These are phyloP conservation scores for Ophioninae sp. DNA, from an alignment of 2,888 invertebrate genomes.

Conservation along the genomic window DNA sequence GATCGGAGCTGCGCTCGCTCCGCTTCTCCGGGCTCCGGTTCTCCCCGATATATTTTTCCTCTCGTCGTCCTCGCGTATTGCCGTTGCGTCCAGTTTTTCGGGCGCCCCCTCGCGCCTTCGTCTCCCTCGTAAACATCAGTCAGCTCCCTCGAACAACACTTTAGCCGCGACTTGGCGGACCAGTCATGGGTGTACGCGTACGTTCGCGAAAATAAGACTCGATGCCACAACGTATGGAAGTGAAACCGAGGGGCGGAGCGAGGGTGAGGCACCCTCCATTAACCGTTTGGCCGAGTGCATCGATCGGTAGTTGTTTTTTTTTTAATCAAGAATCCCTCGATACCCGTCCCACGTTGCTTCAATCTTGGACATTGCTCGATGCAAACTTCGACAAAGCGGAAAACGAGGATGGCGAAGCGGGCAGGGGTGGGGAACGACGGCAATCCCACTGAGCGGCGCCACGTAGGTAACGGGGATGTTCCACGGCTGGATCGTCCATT, in stretches of 20 bases:
- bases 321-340: constrained; percentile 43
- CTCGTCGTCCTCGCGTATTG: constrained; percentile 11
- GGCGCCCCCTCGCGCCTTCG: constrained; percentile 53
- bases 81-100: constrained; percentile 39
- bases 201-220: constrained; percentile 35
- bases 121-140: constrained; percentile 59
- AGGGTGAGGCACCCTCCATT: constrained; percentile 11
- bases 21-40: constrained; percentile 43
- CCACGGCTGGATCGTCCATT: constrained; percentile 42
- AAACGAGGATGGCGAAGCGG: constrained; percentile 29
- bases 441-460: constrained; percentile 57
- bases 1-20: constrained; percentile 56
- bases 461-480: neutral
- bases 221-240: neutral
- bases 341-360: constrained; percentile 47
- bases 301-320: constrained; percentile 50
- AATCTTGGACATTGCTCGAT: constrained; percentile 56
- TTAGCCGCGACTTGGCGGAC: constrained; percentile 40
- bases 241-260: constrained; percentile 1
- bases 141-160: constrained; percentile 34
- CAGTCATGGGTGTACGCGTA: constrained; percentile 10
- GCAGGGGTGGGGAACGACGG: constrained; percentile 50
- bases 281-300: constrained; percentile 37
- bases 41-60: neutral
- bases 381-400: constrained; percentile 56